Base-by-base conservation (phyloP, 2,113 vertebrate species). In the Herpetotheres cachinnans region DNA sequence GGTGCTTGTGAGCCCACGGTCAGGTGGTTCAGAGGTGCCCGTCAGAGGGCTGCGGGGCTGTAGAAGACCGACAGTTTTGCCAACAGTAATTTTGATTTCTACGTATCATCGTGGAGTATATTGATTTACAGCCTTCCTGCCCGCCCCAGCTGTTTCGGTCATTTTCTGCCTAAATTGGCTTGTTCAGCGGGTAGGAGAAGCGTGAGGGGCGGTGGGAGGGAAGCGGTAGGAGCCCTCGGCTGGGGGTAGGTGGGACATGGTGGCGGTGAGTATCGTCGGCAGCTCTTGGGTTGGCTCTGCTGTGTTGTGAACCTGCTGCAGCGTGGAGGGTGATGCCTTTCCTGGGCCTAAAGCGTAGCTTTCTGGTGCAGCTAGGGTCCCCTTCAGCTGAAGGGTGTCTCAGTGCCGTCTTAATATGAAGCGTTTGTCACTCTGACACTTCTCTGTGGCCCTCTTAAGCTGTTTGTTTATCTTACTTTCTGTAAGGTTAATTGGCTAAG, bases 101-200 rank as follows among this genome's bases (percentile, higher is more conserved):
- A 16, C 1, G 1, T 71, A 4, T 25, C 6, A 2, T 42, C 0
- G 4, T 5, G 14, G 18, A 2, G 59, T 38, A 0, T 13, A 7
- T 70, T 30, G 1, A 2, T 50, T 74, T 42, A 15, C 15, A 46
- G 52, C 47, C 16, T 73, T 83, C 24, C 50, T 82, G 34, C 46
- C 78, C 1, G 3, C 40, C 42, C 7, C 12, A 21, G 44, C 25
- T 29, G 30, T 73, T 66, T 54, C 29, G 36, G 12, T 40, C 18
- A 9, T 16, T 81, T 92, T 86, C 47, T 95, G 27, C 72, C 56
- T 36, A 7, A 36, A 36, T 16, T 66, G 72, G 19, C 46, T 73
- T 16, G 20, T 17, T 32, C 3, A 19, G 36, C 21, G 44, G 36
- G 30, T 29, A 29, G 49, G 38, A 89, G 90, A 17, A 65, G 47